phyloP scores from a whole-genome alignment of 2,888 invertebrate species.

The Athripsodes cinereus region DNA sequence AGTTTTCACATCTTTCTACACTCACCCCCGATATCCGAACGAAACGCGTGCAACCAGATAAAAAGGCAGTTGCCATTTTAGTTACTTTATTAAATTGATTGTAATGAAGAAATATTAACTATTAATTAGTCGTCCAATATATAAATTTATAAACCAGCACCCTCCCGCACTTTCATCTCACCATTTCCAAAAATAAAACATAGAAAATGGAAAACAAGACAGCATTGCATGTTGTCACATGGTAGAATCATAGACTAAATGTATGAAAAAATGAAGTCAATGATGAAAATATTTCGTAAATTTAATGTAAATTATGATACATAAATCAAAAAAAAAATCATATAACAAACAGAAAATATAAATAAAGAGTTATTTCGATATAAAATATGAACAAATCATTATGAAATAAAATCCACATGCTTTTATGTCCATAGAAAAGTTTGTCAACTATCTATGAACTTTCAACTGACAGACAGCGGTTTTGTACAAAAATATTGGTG shows the following conservation, averaged over 20 bases:
- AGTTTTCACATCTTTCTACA: background rate
- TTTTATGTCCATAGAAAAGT: no score
- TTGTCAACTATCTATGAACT: no score
- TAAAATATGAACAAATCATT: no score
- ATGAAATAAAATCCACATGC: no score
- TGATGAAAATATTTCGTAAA: no score
- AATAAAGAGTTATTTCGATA: no score
- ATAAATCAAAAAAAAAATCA: no score
- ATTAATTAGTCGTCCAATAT: slow-evolving; percentile 11
- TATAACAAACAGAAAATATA: no score
- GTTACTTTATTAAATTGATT: background rate
- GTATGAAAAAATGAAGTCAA: no score
- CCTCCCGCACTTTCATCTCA: slow-evolving; percentile 21
- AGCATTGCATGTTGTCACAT: background rate
- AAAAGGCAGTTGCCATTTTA: slow-evolving; percentile 21
- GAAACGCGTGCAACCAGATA: slow-evolving; percentile 15
- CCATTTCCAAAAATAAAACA: slow-evolving; percentile 19
- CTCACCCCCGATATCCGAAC: slow-evolving; percentile 18
- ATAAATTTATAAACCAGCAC: slow-evolving; percentile 7
- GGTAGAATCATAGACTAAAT: slow-evolving; percentile 8
- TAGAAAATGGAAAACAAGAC: slow-evolving; percentile 1
- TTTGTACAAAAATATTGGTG: no score
- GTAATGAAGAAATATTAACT: slow-evolving; percentile 1
- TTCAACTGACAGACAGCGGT: no score
- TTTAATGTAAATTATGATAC: no score